Evolutionary conservation across 2,797 vertebrate species (phyloP).

Genomic region (Myotis planiceps): DNA sequence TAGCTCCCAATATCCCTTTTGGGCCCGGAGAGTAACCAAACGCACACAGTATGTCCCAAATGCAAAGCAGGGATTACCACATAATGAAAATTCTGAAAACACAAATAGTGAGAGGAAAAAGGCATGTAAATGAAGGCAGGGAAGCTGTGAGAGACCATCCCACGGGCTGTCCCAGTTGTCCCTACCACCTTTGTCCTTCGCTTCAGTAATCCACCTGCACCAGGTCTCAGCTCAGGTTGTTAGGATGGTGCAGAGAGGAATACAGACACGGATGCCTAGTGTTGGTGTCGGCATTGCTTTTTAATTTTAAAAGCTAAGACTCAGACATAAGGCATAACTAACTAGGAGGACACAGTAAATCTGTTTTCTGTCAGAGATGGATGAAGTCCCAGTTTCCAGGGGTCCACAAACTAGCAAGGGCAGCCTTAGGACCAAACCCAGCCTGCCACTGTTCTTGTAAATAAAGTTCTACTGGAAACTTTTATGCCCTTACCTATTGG

Average conservation of each 20-base stretch:
- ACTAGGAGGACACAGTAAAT: not conserved
- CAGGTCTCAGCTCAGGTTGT: fast-evolving
- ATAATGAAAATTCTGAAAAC: not conserved
- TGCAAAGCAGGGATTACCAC: not conserved
- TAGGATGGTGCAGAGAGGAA: no score
- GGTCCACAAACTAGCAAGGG: not conserved
- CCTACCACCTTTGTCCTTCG: fast-evolving
- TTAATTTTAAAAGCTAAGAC: not conserved
- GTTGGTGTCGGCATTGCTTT: not conserved
- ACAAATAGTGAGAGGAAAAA: not conserved
- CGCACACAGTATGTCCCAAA: not conserved
- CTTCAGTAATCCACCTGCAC: fast-evolving
- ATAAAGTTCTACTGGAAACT: not conserved
- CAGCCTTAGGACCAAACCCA: not conserved
- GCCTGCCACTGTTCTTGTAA: not conserved
- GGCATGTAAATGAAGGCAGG: fast-evolving
- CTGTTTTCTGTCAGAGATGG: not conserved
- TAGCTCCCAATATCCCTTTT: not conserved
- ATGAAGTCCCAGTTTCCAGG: not conserved
- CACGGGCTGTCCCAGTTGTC: fast-evolving
- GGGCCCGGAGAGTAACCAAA: not conserved
- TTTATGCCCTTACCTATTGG: no score
- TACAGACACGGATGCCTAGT: not conserved
- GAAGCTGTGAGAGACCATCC: fast-evolving
- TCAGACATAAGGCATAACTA: not conserved